Percentiles rank a stretch among this genome's conserved stretches.
phyloP scores from a whole-genome alignment of 2,113 vertebrate genomes.

The Redunca redunca region DNA sequence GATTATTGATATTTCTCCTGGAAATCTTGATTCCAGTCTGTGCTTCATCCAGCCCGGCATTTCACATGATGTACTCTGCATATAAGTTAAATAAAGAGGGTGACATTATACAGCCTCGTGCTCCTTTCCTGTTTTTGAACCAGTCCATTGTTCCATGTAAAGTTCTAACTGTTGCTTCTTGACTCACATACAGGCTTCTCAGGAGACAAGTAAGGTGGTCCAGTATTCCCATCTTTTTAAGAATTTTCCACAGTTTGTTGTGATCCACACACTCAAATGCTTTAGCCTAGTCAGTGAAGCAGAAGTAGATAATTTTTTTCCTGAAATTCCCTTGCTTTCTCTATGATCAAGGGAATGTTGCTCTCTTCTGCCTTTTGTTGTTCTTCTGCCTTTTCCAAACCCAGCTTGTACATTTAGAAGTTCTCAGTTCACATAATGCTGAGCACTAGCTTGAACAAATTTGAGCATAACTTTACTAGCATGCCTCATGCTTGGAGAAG shows the following conservation, averaged over 20 bases:
- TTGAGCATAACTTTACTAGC: not conserved
- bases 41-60: not conserved
- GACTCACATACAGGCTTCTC: not conserved
- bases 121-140: not conserved
- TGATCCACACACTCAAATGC: not conserved
- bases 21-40: not conserved
- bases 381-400: not conserved
- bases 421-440: not conserved
- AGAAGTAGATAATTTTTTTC: not conserved
- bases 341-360: not conserved
- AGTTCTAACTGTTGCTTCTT: not conserved
- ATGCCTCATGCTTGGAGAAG: not conserved
- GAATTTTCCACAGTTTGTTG: not conserved
- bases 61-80: not conserved
- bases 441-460: not conserved
- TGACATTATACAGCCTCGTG: not conserved
- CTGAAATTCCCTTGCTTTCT: not conserved
- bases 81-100: not conserved
- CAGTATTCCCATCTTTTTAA: not conserved
- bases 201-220: not conserved
- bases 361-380: not conserved
- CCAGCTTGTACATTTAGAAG: not conserved
- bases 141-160: not conserved
- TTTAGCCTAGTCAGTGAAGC: not conserved
- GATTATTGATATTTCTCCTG: not conserved